Conservation (phyloP, 37 sponge, comb jelly and placozoan species). For the Beroe forskalii region DNA sequence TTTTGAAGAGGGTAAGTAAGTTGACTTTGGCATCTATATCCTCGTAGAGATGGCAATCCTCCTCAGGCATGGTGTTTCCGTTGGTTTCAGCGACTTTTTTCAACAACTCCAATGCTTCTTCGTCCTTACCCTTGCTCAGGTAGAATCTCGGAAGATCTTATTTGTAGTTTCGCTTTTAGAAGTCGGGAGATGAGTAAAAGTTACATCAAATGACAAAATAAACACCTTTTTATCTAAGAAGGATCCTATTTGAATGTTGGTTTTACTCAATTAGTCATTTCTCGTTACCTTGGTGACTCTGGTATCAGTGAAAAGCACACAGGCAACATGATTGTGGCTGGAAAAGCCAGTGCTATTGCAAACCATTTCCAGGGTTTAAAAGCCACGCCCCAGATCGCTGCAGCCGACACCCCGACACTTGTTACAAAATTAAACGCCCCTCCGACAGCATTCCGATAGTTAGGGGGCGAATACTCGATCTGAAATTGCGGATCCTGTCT, state of each 20-base stretch:
- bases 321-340: slow-evolving; percentile 44
- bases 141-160: slow-evolving; percentile 16
- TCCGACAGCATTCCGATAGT: slow-evolving; percentile 3
- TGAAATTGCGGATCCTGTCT: too few relatives aligned
- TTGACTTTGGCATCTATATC: not conserved
- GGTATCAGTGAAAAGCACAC: slow-evolving; percentile 23
- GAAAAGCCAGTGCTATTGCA: slow-evolving; percentile 46
- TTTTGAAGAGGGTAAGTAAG: not conserved
- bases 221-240: too few relatives aligned
- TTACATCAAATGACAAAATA: too few relatives aligned
- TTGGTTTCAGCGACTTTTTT: not conserved
- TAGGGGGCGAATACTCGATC: slow-evolving; percentile 37
- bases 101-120: not conserved
- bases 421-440: slow-evolving; percentile 19
- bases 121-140: slow-evolving; percentile 19
- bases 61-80: not conserved
- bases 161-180: too few relatives aligned
- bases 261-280: too few relatives aligned
- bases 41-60: not conserved
- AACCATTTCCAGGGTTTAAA: slow-evolving; percentile 16
- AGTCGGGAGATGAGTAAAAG: too few relatives aligned
- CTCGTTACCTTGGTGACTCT: slow-evolving; percentile 52
- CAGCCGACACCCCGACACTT: slow-evolving; percentile 29
- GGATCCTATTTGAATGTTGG: too few relatives aligned
- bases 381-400: slow-evolving; percentile 8